Percentiles rank a stretch among this genome's conserved stretches.
Evolutionary conservation across 2,113 vertebrate genomes (phyloP).

Genomic region (Hippocampus comes): DNA sequence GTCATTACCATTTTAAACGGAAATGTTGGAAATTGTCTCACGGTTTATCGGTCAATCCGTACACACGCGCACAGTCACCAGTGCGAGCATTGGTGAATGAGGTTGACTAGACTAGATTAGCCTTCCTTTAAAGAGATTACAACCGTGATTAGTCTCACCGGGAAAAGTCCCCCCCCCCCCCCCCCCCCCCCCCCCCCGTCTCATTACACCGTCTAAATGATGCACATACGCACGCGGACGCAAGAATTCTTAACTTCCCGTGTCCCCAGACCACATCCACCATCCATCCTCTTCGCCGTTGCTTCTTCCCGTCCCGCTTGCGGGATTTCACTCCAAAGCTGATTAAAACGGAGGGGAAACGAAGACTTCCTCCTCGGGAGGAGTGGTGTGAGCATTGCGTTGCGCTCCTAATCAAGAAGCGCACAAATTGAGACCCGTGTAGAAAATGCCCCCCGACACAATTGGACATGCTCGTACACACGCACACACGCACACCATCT

Average conservation of each 20-base stretch:
- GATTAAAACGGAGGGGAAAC: constrained; percentile 25
- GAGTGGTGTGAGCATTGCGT: not conserved
- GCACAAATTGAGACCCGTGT: constrained; percentile 58
- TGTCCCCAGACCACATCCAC: constrained; percentile 39
- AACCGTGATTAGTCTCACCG: constrained; percentile 71
- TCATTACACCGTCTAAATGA: constrained; percentile 47
- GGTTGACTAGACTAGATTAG: constrained; percentile 71
- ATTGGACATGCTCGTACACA: constrained; percentile 56
- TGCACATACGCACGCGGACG: constrained; percentile 23
- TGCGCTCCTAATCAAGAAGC: constrained; percentile 31
- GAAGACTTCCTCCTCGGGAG: constrained; percentile 30
- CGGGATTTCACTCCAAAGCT: constrained; percentile 1
- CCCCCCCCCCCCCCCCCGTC: constrained; percentile 4
- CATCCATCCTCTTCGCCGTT: not conserved
- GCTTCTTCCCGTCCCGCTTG: constrained; percentile 11
- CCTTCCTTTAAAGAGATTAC: constrained; percentile 74
- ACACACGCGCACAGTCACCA: not conserved
- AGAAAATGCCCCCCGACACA: constrained; percentile 58
- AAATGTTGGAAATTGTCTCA: not conserved
- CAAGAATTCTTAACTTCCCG: constrained; percentile 24
- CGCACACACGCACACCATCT: constrained; percentile 55
- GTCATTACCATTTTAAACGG: no score
- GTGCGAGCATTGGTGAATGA: constrained; percentile 46
- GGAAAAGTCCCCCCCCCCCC: constrained; percentile 60
- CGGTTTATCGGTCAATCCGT: not conserved